Evolutionary conservation across 2,797 vertebrate genomes (phyloP), one percentile per base, ranked within the genome.

Genomic region (Neosilurus mollespiculum): DNA sequence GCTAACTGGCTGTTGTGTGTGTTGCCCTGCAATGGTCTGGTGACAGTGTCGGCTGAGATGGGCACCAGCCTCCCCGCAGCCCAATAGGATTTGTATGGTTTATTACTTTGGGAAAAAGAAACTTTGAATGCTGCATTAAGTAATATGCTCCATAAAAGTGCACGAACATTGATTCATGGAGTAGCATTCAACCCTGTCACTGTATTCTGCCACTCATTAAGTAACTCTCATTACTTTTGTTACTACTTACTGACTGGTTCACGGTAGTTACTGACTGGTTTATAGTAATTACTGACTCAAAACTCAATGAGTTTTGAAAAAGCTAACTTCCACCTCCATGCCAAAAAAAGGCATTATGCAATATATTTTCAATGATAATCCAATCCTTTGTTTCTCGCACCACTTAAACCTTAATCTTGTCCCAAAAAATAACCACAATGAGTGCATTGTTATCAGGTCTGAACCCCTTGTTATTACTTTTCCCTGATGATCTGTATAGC

Each of bases 381-480:
- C 11, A 62, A 16, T 64, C n/a, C 12, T 78, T 43, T 9, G 11
- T 43, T 62, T 43, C 75, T 34, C 4, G 43, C 30, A 49, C 59
- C 15, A 24, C 22, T 24, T 62, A 78, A 64, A 20, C 9, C 34
- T 11, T 30, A 59, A 49, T 81, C 80, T 61, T 62, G 24, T 75
- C 69, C 81, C 69, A 82, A 73, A 75, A 86, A 72, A 80, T 34
- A 86, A 78, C 54, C 62, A 75, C 76, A 83, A 37, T 78, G 78
- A 2, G 54, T 51, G 37, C 53, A 26, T 78, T 8, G 81, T 53
- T 86, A 54, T 89, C 82, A 80, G 64, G 82, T 78, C 81, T 84
- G 80, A 84, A 83, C 87, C 59, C 78, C 18, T 84, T 77, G 86
- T 85, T 81, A 84, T 56, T 62, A 61, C 9, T 51, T 91, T 84